These are phyloP conservation scores for Didymodactylos carnosus DNA, from an alignment of 2,888 invertebrate species.

Conservation along the genomic window DNA sequence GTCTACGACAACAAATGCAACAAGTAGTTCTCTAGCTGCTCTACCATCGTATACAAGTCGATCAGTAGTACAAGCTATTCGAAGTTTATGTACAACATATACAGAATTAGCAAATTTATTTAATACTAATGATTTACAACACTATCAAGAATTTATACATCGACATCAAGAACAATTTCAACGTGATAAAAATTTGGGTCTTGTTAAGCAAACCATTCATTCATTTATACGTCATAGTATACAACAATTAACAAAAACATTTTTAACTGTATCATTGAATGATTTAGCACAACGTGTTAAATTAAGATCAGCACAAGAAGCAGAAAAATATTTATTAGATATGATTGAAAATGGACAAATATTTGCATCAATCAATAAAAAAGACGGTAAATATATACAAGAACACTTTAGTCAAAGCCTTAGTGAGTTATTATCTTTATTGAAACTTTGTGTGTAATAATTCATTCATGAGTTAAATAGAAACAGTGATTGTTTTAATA, in stretches of 20 bases:
- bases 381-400: conserved; percentile 47
- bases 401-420: background rate
- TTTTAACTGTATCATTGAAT: conserved; percentile 62
- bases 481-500: too few relatives aligned
- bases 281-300: conserved; percentile 77
- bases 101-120: conserved; percentile 69
- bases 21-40: too few relatives aligned
- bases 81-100: conserved; percentile 44
- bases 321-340: conserved; percentile 74
- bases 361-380: conserved; percentile 84
- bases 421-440: too few relatives aligned
- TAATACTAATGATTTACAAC: conserved; percentile 49
- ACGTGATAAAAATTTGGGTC: conserved; percentile 41
- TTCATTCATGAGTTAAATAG: too few relatives aligned
- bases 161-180: conserved; percentile 58
- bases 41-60: conserved; percentile 78
- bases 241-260: conserved; percentile 79
- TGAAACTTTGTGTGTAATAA: too few relatives aligned
- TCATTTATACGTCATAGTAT: conserved; percentile 87
- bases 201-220: conserved; percentile 53
- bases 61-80: conserved; percentile 48
- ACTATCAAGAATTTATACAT: conserved; percentile 47
- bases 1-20: conserved; percentile 43
- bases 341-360: conserved; percentile 96
- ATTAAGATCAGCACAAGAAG: conserved; percentile 59